Base-by-base conservation (phyloP, 2,113 vertebrate genomes). In the Siniperca knerii region DNA sequence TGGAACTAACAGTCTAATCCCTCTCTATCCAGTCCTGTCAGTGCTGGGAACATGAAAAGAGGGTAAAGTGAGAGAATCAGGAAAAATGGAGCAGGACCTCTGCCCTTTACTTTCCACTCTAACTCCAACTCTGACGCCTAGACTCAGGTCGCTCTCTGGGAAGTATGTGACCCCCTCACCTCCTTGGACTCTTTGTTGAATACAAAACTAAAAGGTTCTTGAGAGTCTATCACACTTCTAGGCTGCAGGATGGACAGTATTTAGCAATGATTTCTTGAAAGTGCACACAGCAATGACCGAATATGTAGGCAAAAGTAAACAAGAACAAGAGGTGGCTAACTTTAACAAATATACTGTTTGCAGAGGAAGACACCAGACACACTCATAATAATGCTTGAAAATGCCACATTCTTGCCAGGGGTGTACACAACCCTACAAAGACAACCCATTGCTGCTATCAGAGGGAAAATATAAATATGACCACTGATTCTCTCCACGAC, bases 131-230 rank as follows among this genome's bases (percentile, higher is more conserved):
- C 66, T 42, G 46, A 77, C 81, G 61, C 73, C 54, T n/a, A 2
- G 21, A 25, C 60, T 18, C 12, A 48, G 70, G 77, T 65, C 23
- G 58, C 62, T 76, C 57, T 79, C 67, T 91, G 94, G 93, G 92
- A 92, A 94, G 88, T 78, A 83, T 87, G 82, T 85, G 79, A 93
- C 84, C 86, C 85, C 80, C 44, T 87, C 82, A 85, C 86, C 88
- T 77, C 80, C 57, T 40, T 48, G 48, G 44, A n/a, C 74, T 71
- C n/a, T 69, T 79, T 65, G 62, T 48, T 71, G 58, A 71, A 74
- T 91, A 87, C 69, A 13, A 46, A 72, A 60, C 62, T 55, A 42
- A 18, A 16, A 74, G 35, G 21, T 46, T 68, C 54, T 52, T 75
- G 5, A 16, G 70, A 75, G 60, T 60, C 46, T 52, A 0, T 81